Evolutionary conservation across 37 sponge, comb jelly and placozoan species (phyloP), one percentile per base, ranked within the genome.

Genomic region (Oscarella lobularis): DNA sequence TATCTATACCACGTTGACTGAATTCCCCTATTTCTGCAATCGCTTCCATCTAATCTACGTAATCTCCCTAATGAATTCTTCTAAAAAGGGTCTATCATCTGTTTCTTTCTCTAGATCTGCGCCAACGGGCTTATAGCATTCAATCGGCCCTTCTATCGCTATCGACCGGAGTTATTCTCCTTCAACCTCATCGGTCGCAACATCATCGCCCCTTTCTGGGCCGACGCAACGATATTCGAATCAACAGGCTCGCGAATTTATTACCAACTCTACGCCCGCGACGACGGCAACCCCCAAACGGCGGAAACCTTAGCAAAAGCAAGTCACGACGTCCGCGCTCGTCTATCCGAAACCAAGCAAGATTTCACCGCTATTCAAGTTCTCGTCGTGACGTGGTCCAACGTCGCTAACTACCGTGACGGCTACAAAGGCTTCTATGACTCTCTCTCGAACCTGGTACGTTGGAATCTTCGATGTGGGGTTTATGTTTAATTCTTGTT

Each of bases 121-220:
- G 67, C 79, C 33, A 77, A 86, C 71, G 86, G 86, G 74, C 39
- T 73, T 9, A 74, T 86, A 27, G 75, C 86, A 37, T 82, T 86
- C 37, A 66, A 55, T 9, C 30, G 9, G 36, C 54, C 38, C 3
- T 73, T 3, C 32, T 39, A 33, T 4, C 71, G 68, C 39, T 54
- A 6, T 2, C 30, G n/a, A 14, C 79, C 83, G 0, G 31, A 38
- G 30, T 27, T 27, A 0, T 86, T 86, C 35, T 83, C 86, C 0
- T 31, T 0, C 3, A 39, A 33, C 3, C 34, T 3, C 37, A 66
- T 54, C 35, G 20, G 39, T 37, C 5, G 41, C 30, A 39, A 77
- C 30, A 76, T 88, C 40, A 79, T 86, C 31, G 87, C 91, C 39
- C 82, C 85, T 33, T 90, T 78, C 80, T 87, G 87, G 85, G 39